Evolutionary conservation across 2,888 invertebrate genomes (phyloP).

Genomic region (Strigamia maritima): DNA sequence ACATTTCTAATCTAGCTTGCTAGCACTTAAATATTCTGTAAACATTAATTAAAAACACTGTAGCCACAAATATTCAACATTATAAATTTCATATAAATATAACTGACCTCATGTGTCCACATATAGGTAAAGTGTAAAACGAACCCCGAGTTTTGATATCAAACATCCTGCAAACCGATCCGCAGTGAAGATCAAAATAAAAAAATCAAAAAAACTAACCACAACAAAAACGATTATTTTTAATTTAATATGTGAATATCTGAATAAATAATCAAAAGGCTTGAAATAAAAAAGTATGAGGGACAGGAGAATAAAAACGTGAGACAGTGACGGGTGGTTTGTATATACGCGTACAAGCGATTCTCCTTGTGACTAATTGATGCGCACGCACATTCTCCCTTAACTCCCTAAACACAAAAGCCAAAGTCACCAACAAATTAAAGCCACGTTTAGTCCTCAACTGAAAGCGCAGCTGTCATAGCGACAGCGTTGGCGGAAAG

Average conservation of each 20-base stretch:
- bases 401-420: neutral
- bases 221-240: too few relatives aligned
- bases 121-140: neutral
- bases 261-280: too few relatives aligned
- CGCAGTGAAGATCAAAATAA: neutral
- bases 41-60: too few relatives aligned
- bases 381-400: slow-evolving; percentile 24
- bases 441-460: neutral
- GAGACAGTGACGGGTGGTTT: slow-evolving; percentile 7
- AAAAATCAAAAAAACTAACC: neutral
- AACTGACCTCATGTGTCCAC: neutral
- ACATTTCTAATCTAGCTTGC: too few relatives aligned
- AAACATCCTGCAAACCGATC: neutral
- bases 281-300: neutral
- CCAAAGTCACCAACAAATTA: neutral
- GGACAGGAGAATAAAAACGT: neutral
- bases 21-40: too few relatives aligned
- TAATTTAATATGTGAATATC: neutral
- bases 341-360: neutral
- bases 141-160: neutral
- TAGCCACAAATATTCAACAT: too few relatives aligned
- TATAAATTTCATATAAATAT: neutral
- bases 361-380: slow-evolving; percentile 1
- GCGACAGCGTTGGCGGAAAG: neutral
- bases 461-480: neutral